Conservation (phyloP, 2,888 invertebrate species). For the Melieria crassipennis region DNA sequence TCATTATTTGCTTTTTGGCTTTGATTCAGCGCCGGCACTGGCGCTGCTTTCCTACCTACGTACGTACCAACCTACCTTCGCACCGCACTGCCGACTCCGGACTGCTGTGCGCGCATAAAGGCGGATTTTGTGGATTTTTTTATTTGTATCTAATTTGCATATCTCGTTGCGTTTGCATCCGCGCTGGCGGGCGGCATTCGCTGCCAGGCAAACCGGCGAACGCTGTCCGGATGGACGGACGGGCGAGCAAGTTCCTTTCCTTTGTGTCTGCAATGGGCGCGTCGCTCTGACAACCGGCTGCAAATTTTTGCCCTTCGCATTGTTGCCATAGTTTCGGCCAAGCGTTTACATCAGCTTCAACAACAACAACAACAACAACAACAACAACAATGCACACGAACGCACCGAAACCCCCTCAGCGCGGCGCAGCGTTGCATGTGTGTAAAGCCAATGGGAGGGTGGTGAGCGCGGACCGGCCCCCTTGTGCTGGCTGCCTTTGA, state of each 20-base stretch:
- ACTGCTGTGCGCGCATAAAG: conserved; percentile 3
- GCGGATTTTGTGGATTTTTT: conserved; percentile 34
- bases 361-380: conserved; percentile 4
- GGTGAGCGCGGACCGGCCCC: not conserved
- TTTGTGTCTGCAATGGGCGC: not conserved
- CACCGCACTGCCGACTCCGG: not conserved
- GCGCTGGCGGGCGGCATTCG: conserved; percentile 38
- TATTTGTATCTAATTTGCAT: conserved; percentile 61
- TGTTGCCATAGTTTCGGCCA: not conserved
- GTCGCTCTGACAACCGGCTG: conserved; percentile 1
- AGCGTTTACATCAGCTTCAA: not conserved
- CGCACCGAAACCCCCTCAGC: not conserved
- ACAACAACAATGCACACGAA: too few species aligned
- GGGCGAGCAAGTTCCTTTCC: too few species aligned
- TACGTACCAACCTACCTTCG: not conserved
- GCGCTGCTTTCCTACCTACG: not conserved
- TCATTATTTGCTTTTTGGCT: too few species aligned
- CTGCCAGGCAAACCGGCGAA: not conserved
- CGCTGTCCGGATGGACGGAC: not conserved
- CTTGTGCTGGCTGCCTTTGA: not conserved
- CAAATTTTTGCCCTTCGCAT: not conserved
- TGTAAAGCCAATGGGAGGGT: not conserved
- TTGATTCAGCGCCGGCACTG: too few species aligned
- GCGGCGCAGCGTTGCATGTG: not conserved
- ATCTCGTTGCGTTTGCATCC: conserved; percentile 45